Evolutionary conservation across 2,888 invertebrate species (phyloP), one percentile per base, ranked within the genome.

Genomic region (Xanthorhoe designata): DNA sequence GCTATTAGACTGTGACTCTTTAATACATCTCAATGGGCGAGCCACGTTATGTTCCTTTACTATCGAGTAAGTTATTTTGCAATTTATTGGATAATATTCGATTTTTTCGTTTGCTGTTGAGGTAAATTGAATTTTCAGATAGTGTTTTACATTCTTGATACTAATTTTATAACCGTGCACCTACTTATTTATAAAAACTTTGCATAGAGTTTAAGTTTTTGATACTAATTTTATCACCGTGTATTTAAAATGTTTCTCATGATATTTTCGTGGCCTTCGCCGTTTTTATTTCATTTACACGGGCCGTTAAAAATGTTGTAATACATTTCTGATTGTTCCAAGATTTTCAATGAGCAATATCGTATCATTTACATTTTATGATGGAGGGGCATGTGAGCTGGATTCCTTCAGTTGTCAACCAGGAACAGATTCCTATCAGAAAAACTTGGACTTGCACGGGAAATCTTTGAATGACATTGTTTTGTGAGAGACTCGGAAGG

Each of bases 361-460:
- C 80, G 76, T 72, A 72, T 69, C 69, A 78, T 91, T 91, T 86
- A 84, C 89, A 92, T 91, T 92, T 90, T 91, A 92, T 89, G 87
- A 85, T 83, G 86, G 85, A 72, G 75, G 76, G 88, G 90, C 84
- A 91, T 91, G 88, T 83, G 81, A 78, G 80, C 76, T 80, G 79
- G 85, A 90, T 91, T 81, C 89, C 83, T 78, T 70, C 56, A 76
- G 84, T 78, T 75, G 90, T 85, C 87, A 80, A 91, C 89, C 92
- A 93, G 92, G 92, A 93, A 93, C 90, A 85, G 84, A 89, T 88
- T 89, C 87, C 84, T 85, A 77, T 78, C 84, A 84, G 90, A 90
- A 88, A 79, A 80, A 76, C 78, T 73, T 73, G 82, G 81, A 81
- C 77, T 76, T 80, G 81, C 82, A 80, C 82, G 85, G 85, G 78